Percentiles rank a stretch among this genome's conserved stretches.
Evolutionary conservation across 2,113 vertebrate species (phyloP).

Genomic region (Rhinoderma darwinii): DNA sequence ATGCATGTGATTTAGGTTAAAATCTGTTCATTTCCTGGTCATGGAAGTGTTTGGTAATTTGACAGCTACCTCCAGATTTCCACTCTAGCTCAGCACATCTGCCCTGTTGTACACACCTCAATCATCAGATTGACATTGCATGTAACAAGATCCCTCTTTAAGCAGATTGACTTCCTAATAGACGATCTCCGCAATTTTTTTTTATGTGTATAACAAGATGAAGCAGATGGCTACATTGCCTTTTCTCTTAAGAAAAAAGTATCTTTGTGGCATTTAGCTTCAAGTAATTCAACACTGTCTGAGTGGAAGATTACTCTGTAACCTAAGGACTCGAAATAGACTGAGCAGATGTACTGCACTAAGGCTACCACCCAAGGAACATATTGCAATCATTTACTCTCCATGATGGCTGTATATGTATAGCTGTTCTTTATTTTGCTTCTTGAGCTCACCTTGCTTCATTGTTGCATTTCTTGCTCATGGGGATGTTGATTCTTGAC

Average conservation of each 20-base stretch:
- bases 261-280: constrained; percentile 48
- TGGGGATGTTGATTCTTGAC: not conserved
- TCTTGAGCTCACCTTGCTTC: constrained; percentile 26
- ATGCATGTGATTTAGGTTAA: not conserved
- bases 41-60: not conserved
- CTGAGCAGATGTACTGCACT: constrained; percentile 52
- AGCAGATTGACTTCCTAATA: constrained; percentile 31
- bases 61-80: constrained; percentile 7
- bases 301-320: constrained; percentile 48
- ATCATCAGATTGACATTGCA: constrained; percentile 6
- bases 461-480: constrained; percentile 30
- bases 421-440: constrained; percentile 41
- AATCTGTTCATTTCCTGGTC: constrained; percentile 1
- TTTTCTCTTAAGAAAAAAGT: constrained; percentile 25
- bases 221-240: constrained; percentile 50
- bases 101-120: not conserved
- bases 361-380: constrained; percentile 43
- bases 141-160: constrained; percentile 3
- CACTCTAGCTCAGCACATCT: constrained; percentile 22
- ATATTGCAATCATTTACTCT: constrained; percentile 53
- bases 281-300: constrained; percentile 49
- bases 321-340: constrained; percentile 49
- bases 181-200: constrained; percentile 43
- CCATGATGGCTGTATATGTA: constrained; percentile 40
- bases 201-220: constrained; percentile 42